Percentiles rank a stretch among this genome's conserved stretches.
Evolutionary conservation across 2,113 vertebrate genomes (phyloP).

Genomic region (Emydura subglobosa): DNA sequence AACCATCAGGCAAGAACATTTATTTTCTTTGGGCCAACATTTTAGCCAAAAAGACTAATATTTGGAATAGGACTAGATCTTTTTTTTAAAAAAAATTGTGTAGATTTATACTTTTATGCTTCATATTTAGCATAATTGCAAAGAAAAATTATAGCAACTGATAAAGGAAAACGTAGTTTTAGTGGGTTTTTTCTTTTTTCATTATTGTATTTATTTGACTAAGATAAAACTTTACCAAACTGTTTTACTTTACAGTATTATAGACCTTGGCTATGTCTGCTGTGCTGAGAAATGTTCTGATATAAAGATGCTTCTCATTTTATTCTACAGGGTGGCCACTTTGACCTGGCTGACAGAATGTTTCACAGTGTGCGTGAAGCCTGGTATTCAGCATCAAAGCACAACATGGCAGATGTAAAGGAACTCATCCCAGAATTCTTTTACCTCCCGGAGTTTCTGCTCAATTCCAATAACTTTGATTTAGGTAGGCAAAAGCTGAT

Average conservation of each 20-base stretch:
- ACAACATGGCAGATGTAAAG: conserved; percentile 99
- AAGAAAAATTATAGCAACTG: neutral
- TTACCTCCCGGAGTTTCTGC: conserved; percentile 96
- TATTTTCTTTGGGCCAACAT: neutral
- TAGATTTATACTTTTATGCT: rapidly evolving
- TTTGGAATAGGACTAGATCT: neutral
- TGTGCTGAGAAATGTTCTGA: neutral
- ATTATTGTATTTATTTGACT: neutral
- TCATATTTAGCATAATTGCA: neutral
- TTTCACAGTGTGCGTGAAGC: conserved; percentile 97
- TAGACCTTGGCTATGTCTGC: neutral
- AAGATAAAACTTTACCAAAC: neutral
- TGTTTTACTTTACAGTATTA: neutral
- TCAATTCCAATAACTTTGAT: conserved; percentile 99
- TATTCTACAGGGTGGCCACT: conserved; percentile 91
- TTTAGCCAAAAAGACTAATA: neutral
- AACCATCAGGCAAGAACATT: neutral
- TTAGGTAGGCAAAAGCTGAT: conserved; percentile 81
- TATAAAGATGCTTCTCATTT: neutral
- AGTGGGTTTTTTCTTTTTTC: rapidly evolving
- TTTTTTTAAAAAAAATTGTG: neutral
- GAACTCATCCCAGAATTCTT: conserved; percentile 99
- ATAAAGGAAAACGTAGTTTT: neutral
- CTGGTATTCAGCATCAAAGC: conserved; percentile 96
- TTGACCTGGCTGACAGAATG: conserved; percentile 98